Evolutionary conservation across 2,888 invertebrate species (phyloP), one percentile per base, ranked within the genome.

Genomic region (Ypsolopha scabrella): DNA sequence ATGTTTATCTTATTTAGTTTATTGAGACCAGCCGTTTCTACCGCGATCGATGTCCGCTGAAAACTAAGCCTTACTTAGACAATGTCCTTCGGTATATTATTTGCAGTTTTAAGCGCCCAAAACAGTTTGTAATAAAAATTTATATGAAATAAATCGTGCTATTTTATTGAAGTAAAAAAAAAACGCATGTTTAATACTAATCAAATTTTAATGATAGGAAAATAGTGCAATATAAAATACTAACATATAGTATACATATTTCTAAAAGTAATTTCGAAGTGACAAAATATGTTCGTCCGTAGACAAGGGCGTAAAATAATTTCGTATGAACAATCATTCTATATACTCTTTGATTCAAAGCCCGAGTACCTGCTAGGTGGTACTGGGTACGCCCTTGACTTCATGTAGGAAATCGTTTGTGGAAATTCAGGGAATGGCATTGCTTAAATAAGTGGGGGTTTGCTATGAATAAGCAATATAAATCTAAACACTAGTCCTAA

Each of bases 101-200:
- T 83, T 85, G 81, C 80, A 78, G 75, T 76, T 68, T 53, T 76
- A 80, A 82, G 76, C 24, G 24, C 78, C 69, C 72, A 74, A 72
- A 79, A 79, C 70, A 75, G 74, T 86, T 85, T 85, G 78, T 81
- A 85, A 85, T 83, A 82, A 86, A 24, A 86, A 82, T 83, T 83
- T 85, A 75, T 83, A 86, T 72, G 71, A 77, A 80, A 78, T 70
- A 68, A 57, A 51, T 44, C 45, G 24, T 33, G 46, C 53, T 55
- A 67, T 75, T 77, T 77, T 60, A 66, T 64, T 75, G 63, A 24
- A 48, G 24, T 38, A 41, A 55, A 54, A 54, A 55, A 55, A 41
- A 35, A 41, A 44, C 44, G 13, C n/a, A 36, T 14, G 11, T 46
- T 9, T 37, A 50, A 44, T 60, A 57, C 62, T 64, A 64, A 65